These are phyloP conservation scores for Drosophila neotestacea DNA, from an alignment of 2,888 invertebrate species.

Conservation along the genomic window DNA sequence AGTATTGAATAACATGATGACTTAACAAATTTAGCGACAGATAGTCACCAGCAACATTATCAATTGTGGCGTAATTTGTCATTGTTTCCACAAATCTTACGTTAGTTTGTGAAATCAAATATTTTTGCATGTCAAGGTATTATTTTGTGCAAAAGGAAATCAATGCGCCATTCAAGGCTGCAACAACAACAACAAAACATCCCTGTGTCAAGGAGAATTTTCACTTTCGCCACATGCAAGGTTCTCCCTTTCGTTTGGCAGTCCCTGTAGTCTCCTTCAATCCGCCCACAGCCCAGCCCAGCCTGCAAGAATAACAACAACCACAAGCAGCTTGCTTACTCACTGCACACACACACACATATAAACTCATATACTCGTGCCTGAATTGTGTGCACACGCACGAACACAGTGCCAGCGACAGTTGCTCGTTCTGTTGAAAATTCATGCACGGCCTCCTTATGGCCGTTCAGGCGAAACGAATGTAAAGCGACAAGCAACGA, in stretches of 20 bases:
- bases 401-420: conserved; percentile 33
- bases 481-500: conserved; percentile 22
- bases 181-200: conserved; percentile 25
- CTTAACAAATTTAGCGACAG: conserved; percentile 29
- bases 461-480: conserved; percentile 9
- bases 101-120: conserved; percentile 53
- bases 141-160: conserved; percentile 21
- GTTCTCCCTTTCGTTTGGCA: conserved; percentile 69
- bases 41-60: conserved; percentile 20
- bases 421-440: conserved; percentile 73
- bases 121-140: conserved; percentile 60
- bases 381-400: conserved; percentile 14
- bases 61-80: conserved; percentile 45
- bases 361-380: neutral
- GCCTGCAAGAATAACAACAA: conserved; percentile 32
- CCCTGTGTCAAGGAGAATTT: conserved; percentile 40
- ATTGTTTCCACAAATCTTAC: conserved; percentile 20
- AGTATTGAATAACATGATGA: conserved; percentile 44
- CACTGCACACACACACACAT: conserved; percentile 58
- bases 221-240: conserved; percentile 56
- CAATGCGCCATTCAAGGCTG: conserved; percentile 49
- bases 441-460: conserved; percentile 73
- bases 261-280: conserved; percentile 18
- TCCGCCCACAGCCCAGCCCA: conserved; percentile 41
- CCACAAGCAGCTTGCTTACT: conserved; percentile 58